Conservation (phyloP, 2,888 invertebrate genomes). For the Girardia tigrina region DNA sequence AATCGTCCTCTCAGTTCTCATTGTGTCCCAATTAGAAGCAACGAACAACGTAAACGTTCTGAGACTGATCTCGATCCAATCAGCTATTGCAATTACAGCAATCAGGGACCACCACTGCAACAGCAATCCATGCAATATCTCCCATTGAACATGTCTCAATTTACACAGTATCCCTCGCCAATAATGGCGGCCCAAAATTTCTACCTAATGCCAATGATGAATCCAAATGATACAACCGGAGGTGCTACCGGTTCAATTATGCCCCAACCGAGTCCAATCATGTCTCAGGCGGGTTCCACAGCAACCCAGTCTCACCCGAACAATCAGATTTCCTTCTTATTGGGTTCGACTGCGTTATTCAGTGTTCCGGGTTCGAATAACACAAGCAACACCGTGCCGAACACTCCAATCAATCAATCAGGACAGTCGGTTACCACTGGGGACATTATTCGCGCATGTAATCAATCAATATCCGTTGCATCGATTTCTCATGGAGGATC, state of each 20-base stretch:
- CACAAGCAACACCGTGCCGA: neutral
- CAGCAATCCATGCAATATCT: neutral
- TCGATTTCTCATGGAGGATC: neutral
- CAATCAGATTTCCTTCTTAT: neutral
- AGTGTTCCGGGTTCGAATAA: neutral
- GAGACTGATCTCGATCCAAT: neutral
- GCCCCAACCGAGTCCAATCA: neutral
- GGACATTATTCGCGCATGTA: neutral
- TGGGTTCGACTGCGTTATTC: neutral
- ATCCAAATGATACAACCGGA: neutral
- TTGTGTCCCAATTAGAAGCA: conserved; percentile 16
- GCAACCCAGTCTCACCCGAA: too few species aligned
- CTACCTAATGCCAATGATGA: neutral
- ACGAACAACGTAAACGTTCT: neutral
- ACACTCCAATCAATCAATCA: neutral
- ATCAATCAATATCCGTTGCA: neutral
- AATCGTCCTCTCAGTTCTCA: neutral
- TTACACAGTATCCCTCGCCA: neutral
- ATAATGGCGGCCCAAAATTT: neutral
- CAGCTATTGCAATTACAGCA: neutral
- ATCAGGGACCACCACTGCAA: neutral
- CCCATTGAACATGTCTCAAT: neutral
- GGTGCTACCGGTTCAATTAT: neutral
- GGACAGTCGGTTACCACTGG: neutral
- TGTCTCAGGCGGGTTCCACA: too few species aligned